Conservation (phyloP, 2,888 invertebrate species). For the Apamea anceps region DNA sequence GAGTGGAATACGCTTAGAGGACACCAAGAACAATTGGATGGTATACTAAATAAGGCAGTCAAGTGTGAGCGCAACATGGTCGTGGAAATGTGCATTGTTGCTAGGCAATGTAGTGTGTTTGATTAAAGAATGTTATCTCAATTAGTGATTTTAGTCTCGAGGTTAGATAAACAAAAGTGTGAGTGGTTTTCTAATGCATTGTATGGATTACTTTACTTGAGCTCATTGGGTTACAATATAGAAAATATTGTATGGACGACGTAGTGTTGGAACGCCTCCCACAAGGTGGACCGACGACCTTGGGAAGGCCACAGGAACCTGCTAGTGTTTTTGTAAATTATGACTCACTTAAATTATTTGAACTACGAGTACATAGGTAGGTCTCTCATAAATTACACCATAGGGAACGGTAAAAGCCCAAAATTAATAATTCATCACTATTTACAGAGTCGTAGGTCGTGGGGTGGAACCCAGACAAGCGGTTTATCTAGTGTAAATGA, state of each 20-base stretch:
- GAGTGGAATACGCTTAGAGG: constrained; percentile 13
- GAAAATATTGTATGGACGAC: not conserved
- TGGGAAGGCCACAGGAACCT: no score
- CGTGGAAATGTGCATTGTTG: constrained; percentile 24
- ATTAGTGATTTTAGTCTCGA: constrained; percentile 12
- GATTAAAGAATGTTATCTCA: constrained; percentile 4
- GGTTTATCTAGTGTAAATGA: not conserved
- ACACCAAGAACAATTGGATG: constrained; percentile 31
- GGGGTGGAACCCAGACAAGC: no score
- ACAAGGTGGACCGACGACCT: no score
- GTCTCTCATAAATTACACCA: not conserved
- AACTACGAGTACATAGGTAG: no score
- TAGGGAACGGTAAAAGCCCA: not conserved
- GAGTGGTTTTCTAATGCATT: not conserved
- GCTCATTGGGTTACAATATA: not conserved
- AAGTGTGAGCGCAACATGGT: constrained; percentile 19
- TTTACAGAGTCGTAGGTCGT: no score
- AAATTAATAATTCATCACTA: not conserved
- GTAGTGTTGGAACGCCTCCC: no score
- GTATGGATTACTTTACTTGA: not conserved
- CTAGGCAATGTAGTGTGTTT: constrained; percentile 8
- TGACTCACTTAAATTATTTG: not conserved
- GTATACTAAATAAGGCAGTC: constrained; percentile 20
- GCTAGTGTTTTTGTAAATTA: not conserved
- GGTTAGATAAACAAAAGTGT: not conserved